A percentile compares a stretch with the other conserved stretches of the same genome.
These are phyloP conservation scores for Notothenia rossii DNA, from an alignment of 2,113 vertebrate genomes.

Conservation along the genomic window DNA sequence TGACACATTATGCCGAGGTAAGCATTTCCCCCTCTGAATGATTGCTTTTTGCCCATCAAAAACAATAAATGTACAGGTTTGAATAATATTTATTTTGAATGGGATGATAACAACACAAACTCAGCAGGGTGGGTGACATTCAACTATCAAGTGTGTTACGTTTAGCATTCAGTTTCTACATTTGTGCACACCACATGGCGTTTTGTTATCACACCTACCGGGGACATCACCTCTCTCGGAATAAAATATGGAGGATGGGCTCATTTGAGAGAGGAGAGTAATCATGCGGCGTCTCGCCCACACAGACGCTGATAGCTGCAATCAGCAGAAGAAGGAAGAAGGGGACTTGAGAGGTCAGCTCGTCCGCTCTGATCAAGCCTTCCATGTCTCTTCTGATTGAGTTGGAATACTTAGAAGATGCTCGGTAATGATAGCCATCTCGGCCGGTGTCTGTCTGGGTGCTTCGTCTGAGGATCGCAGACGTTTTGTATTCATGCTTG, in stretches of 20 bases:
- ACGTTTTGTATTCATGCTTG: conserved; percentile 42
- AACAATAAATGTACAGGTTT: not conserved
- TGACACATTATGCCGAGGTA: not conserved
- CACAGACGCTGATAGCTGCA: conserved; percentile 73
- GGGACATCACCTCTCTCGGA: conserved; percentile 28
- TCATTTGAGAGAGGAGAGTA: conserved; percentile 50
- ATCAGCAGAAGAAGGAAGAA: conserved; percentile 75
- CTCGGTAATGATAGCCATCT: conserved; percentile 63
- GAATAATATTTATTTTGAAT: conserved; percentile 7
- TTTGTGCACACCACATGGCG: not conserved
- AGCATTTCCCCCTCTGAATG: not conserved
- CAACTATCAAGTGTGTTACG: conserved; percentile 8
- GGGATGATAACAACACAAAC: not conserved
- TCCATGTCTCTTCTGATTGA: conserved; percentile 74
- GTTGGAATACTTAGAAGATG: conserved; percentile 66
- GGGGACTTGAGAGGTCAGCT: conserved; percentile 69
- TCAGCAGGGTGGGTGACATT: not conserved
- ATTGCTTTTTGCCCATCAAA: not conserved
- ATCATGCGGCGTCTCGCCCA: conserved; percentile 65
- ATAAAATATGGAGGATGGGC: conserved; percentile 38
- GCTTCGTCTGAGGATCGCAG: conserved; percentile 33
- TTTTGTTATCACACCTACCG: conserved; percentile 9
- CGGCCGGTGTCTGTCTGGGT: conserved; percentile 8
- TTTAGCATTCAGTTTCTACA: conserved; percentile 4
- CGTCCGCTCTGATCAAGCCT: conserved; percentile 65